A percentile compares a stretch with the other conserved stretches of the same genome.
Conservation (phyloP, 2,797 vertebrate genomes). For the Capromys pilorides region DNA sequence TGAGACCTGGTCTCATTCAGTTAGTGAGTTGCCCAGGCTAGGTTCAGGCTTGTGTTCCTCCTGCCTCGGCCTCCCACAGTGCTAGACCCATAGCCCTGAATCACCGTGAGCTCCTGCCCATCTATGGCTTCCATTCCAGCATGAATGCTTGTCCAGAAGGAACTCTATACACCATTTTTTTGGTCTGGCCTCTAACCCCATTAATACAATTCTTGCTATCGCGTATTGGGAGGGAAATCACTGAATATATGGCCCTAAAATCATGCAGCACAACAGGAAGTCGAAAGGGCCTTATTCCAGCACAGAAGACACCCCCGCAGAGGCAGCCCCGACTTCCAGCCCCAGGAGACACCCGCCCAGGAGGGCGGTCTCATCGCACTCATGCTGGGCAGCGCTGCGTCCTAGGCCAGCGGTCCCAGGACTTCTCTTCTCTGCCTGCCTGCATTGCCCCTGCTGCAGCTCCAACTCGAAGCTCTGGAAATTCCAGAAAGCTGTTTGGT, state of each 20-base stretch:
- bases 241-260: slow-evolving; percentile 83
- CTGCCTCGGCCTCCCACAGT: background rate
- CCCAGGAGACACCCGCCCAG: too few relatives aligned
- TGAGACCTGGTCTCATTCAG: background rate
- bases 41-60: background rate
- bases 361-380: background rate
- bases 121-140: background rate
- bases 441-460: slow-evolving; percentile 46
- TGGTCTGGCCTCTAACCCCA: slow-evolving; percentile 68
- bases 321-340: slow-evolving; percentile 57
- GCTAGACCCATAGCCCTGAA: background rate
- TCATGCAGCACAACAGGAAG: slow-evolving; percentile 75
- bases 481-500: background rate
- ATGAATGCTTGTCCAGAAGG: background rate
- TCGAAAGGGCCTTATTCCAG: slow-evolving; percentile 82
- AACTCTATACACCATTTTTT: background rate
- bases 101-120: background rate
- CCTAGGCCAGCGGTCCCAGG: background rate
- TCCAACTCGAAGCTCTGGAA: slow-evolving; percentile 12
- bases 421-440: slow-evolving; percentile 22
- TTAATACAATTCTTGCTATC: slow-evolving; percentile 75
- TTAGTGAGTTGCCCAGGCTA: background rate
- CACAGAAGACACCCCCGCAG: slow-evolving; percentile 50
- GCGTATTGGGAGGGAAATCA: slow-evolving; percentile 76
- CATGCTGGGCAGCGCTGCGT: too few relatives aligned